These are phyloP conservation scores for Melanerpes aurifrons DNA, from an alignment of 2,113 vertebrate species.

Conservation along the genomic window DNA sequence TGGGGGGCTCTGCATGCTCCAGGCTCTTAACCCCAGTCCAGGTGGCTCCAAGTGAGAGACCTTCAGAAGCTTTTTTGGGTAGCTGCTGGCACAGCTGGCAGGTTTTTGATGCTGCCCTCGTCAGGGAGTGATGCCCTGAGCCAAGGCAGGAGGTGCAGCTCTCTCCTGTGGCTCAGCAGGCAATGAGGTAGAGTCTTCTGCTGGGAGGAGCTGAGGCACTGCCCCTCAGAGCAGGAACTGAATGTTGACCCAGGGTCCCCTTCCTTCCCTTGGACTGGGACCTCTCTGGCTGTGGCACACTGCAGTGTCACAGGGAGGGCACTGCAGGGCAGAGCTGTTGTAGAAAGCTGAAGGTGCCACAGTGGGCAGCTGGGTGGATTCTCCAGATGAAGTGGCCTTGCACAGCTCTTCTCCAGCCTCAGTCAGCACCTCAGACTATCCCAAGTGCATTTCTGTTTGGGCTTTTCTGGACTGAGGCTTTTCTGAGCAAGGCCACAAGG, in stretches of 20 bases:
- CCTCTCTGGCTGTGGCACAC: not conserved
- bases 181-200: not conserved
- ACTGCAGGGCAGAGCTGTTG: not conserved
- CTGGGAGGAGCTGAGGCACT: not conserved
- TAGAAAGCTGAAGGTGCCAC: not conserved
- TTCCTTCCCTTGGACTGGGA: not conserved
- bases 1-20: not conserved
- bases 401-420: not conserved
- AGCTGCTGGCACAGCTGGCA: not conserved
- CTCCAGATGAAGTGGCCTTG: not conserved
- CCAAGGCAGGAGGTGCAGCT: not conserved
- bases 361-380: not conserved
- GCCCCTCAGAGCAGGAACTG: not conserved
- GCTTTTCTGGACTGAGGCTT: not conserved
- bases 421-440: not conserved
- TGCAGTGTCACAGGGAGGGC: not conserved
- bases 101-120: not conserved
- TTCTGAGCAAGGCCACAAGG: not conserved
- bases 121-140: not conserved
- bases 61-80: not conserved
- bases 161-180: accelerated
- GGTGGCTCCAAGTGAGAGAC: not conserved
- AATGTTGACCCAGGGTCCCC: not conserved
- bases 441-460: not conserved
- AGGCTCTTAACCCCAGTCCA: not conserved